phyloP scores from a whole-genome alignment of 2,888 invertebrate species.

The Acleris emargana region DNA sequence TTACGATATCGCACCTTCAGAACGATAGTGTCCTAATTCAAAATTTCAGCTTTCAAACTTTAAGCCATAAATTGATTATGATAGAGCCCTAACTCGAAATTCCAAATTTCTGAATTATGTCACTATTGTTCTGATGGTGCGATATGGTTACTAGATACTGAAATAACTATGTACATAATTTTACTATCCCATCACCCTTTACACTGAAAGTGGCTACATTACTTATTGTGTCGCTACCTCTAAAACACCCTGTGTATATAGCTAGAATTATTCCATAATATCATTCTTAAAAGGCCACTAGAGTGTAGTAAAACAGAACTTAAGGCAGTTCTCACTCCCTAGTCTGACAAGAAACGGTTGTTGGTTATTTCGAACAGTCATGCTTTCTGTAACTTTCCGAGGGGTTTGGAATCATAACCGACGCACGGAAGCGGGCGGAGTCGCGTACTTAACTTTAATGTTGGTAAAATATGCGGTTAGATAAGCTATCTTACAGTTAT shows the following conservation, averaged over 20 bases:
- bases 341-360: constrained; percentile 38
- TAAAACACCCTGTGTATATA: neutral
- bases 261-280: constrained; percentile 19
- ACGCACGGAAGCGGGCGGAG: constrained; percentile 17
- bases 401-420: constrained; percentile 31
- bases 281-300: constrained; percentile 29
- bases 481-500: constrained; percentile 26
- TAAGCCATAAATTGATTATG: too few species aligned
- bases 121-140: too few species aligned
- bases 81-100: too few species aligned
- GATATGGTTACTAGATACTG: too few species aligned
- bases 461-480: constrained; percentile 21
- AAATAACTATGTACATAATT: too few species aligned
- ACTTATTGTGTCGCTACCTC: neutral
- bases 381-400: constrained; percentile 20
- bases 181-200: neutral
- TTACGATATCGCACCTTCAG: too few species aligned
- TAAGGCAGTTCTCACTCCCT: constrained; percentile 39
- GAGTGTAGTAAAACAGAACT: constrained; percentile 27
- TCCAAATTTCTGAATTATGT: too few species aligned
- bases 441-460: constrained; percentile 33
- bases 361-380: constrained; percentile 33
- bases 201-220: neutral
- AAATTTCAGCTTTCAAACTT: too few species aligned
- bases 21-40: too few species aligned